These are phyloP conservation scores for Lycophotia porphyrea DNA, from an alignment of 2,888 invertebrate species.

Conservation along the genomic window DNA sequence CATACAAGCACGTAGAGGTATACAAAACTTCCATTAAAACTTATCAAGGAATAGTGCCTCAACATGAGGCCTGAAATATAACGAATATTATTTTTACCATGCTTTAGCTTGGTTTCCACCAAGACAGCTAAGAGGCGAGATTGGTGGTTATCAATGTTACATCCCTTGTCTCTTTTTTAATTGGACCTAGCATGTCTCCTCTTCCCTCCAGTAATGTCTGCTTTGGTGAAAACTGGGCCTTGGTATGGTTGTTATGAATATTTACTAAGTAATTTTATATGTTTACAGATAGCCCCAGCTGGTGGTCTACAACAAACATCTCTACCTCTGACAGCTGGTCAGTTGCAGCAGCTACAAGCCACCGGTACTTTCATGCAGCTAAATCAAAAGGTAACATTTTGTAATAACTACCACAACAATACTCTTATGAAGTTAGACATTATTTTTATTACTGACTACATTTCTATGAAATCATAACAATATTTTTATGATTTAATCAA, in stretches of 20 bases:
- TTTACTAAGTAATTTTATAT: background rate
- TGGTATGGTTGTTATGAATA: background rate
- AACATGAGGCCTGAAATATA: background rate
- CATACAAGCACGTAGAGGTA: background rate
- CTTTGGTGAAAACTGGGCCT: background rate
- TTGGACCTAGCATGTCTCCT: background rate
- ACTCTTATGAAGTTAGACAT: background rate
- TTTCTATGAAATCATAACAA: background rate
- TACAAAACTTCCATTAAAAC: background rate
- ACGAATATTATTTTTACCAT: background rate
- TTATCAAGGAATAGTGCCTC: background rate
- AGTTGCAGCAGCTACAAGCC: conserved; percentile 86
- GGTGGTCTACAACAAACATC: conserved; percentile 84
- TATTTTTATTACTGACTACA: conserved; percentile 13
- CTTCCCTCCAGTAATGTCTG: background rate
- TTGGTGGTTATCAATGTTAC: background rate
- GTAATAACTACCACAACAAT: background rate
- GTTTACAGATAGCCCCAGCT: conserved; percentile 84
- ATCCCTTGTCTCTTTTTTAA: background rate
- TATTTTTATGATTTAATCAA: background rate
- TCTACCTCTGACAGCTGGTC: conserved; percentile 83
- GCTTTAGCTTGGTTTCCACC: background rate
- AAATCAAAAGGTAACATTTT: conserved; percentile 83
- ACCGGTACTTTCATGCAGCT: conserved; percentile 87
- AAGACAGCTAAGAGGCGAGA: background rate